Evolutionary conservation across 2,888 invertebrate genomes (phyloP), one percentile per base, ranked within the genome.

Genomic region (Euspilapteryx auroguttella): DNA sequence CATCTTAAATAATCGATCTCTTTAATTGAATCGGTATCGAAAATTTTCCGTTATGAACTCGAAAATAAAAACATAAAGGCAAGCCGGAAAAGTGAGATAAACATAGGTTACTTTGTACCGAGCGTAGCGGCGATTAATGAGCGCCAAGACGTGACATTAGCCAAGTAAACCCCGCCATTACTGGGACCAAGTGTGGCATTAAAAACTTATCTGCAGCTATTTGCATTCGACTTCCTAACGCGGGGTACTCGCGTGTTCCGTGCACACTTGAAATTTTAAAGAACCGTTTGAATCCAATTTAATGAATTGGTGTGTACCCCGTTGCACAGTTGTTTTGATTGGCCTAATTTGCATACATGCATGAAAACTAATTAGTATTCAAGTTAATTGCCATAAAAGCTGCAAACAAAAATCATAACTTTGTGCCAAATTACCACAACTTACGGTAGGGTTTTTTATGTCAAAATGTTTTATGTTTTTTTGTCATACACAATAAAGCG

Each of bases 131-230:
- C 65, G 61, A 69, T 69, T 71, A 73, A 73, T 69, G 61, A 55
- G 57, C 58, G 62, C 59, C 58, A 56, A 61, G 68, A 73, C 73
- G 73, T 73, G 73, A 71, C 71, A 68, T 73, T 68, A 73, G 68
- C 53, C 47, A 49, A 55, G 49, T 57, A 61, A 61, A 69, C 66
- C 62, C 54, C 45, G 44, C 49, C 62, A 73, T 75, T 75, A 66
- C 51, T 56, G 51, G 46, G 47, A 44, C 43, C 55, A 40, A 55
- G 54, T 56, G 61, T 42, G 47, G 55, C 62, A 75, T 75, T 75
- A 73, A 69, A n/a, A 68, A 69, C 63, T 71, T 73, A 71, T 73
- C 71, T 68, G 55, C 50, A 56, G 65, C 56, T 59, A 65, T 66
- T 68, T 69, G 64, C 64, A 65, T 69, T 68, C 55, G 40, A 71